These are phyloP conservation scores for Melipona beecheii DNA, from an alignment of 2,888 invertebrate species.

Conservation along the genomic window DNA sequence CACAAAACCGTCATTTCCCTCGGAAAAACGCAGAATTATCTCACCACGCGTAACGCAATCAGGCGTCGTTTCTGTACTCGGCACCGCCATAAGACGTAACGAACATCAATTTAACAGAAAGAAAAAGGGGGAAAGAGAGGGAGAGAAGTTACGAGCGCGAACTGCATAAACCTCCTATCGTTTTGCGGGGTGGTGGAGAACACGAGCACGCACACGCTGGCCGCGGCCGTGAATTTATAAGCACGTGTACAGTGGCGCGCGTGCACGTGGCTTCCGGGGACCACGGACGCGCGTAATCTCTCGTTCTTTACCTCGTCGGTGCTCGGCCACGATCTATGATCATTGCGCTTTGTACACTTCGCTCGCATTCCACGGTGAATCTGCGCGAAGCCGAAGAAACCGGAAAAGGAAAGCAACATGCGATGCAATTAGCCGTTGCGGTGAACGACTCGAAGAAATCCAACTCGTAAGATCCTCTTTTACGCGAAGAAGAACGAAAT, in stretches of 20 bases:
- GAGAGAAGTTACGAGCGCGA: slow-evolving; percentile 35
- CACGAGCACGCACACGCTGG: neutral
- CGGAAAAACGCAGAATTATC: neutral
- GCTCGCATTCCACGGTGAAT: slow-evolving; percentile 20
- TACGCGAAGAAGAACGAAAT: slow-evolving; percentile 6
- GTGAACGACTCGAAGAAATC: neutral
- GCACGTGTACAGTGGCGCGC: slow-evolving; percentile 40
- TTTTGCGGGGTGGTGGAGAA: neutral
- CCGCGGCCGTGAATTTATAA: slow-evolving; percentile 41
- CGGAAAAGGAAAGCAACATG: slow-evolving; percentile 41
- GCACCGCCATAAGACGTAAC: slow-evolving; percentile 63
- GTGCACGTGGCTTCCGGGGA: slow-evolving; percentile 53
- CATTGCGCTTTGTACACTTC: slow-evolving; percentile 33
- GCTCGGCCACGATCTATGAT: slow-evolving; percentile 19
- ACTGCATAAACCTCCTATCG: slow-evolving; percentile 52
- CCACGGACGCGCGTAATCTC: slow-evolving; percentile 29
- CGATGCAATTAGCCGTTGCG: slow-evolving; percentile 33
- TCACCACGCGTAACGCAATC: neutral
- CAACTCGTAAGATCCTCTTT: slow-evolving; percentile 5
- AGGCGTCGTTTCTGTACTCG: slow-evolving; percentile 29
- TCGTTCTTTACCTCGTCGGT: neutral
- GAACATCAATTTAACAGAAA: slow-evolving; percentile 62
- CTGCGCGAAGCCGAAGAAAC: slow-evolving; percentile 16
- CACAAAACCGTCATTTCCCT: neutral
- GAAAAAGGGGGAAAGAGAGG: slow-evolving; percentile 7